Evolutionary conservation across 2,113 vertebrate genomes (phyloP).

Genomic region (Pachyramphus minor): DNA sequence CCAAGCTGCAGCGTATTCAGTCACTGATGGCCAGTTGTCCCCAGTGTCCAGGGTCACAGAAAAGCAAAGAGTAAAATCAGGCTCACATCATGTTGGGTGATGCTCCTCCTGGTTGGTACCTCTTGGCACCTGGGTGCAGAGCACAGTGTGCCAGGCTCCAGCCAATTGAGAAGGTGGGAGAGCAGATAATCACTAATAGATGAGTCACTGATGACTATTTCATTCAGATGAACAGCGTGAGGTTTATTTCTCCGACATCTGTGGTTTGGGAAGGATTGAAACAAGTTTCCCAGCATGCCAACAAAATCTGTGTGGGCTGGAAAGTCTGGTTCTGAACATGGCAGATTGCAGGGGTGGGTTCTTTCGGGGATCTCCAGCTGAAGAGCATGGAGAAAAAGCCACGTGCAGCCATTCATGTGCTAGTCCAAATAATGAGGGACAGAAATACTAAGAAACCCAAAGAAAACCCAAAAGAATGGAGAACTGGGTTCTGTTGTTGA

Average conservation of each 20-base stretch:
- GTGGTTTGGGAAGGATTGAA: neutral
- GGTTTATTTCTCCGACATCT: neutral
- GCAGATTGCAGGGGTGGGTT: neutral
- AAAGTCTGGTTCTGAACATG: neutral
- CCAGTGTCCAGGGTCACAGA: neutral
- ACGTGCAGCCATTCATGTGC: neutral
- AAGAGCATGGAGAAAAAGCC: neutral
- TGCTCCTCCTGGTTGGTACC: neutral
- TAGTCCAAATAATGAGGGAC: neutral
- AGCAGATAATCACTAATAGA: neutral
- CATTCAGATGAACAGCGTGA: fast-evolving
- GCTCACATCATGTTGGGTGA: neutral
- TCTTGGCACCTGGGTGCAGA: neutral
- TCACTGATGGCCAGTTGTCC: neutral
- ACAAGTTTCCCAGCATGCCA: neutral
- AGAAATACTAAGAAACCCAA: neutral
- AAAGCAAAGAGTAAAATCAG: neutral
- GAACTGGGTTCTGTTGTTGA: neutral
- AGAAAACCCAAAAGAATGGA: neutral
- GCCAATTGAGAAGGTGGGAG: fast-evolving
- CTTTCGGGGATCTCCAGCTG: neutral
- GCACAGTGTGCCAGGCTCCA: neutral
- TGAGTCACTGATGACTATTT: neutral
- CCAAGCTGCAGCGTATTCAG: neutral
- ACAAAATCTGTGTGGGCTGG: neutral